These are phyloP conservation scores for Phorcus lineatus DNA, from an alignment of 2,888 invertebrate genomes.

Conservation along the genomic window DNA sequence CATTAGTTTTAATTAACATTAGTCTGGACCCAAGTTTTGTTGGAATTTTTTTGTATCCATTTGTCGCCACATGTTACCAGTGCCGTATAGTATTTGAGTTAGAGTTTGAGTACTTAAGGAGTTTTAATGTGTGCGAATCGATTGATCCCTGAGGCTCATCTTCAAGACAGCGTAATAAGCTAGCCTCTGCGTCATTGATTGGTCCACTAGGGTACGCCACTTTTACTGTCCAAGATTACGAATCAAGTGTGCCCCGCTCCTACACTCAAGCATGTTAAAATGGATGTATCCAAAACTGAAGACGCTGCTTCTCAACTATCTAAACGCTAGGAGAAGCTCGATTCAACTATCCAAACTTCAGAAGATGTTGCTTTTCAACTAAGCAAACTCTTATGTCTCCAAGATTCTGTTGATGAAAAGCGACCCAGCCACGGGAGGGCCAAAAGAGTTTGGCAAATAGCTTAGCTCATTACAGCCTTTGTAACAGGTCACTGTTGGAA, in stretches of 20 bases:
- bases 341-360: too few relatives aligned
- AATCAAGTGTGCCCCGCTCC: not conserved
- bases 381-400: not conserved
- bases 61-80: too few relatives aligned
- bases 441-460: conserved; percentile 7
- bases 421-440: not conserved
- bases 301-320: not conserved
- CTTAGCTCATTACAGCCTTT: not conserved
- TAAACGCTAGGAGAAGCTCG: not conserved
- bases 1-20: too few relatives aligned
- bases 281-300: not conserved
- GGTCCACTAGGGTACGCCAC: not conserved
- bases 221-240: not conserved
- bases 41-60: too few relatives aligned
- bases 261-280: not conserved
- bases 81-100: too few relatives aligned
- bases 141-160: not conserved
- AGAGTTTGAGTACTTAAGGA: too few relatives aligned
- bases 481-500: not conserved
- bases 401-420: not conserved
- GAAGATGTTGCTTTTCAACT: not conserved
- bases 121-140: not conserved
- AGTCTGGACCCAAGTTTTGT: too few relatives aligned
- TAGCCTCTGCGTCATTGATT: not conserved
- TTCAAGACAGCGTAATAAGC: not conserved